Percentiles rank a stretch among this genome's conserved stretches.
Evolutionary conservation across 2,113 vertebrate genomes (phyloP).

Genomic region (Pogona vitticeps): DNA sequence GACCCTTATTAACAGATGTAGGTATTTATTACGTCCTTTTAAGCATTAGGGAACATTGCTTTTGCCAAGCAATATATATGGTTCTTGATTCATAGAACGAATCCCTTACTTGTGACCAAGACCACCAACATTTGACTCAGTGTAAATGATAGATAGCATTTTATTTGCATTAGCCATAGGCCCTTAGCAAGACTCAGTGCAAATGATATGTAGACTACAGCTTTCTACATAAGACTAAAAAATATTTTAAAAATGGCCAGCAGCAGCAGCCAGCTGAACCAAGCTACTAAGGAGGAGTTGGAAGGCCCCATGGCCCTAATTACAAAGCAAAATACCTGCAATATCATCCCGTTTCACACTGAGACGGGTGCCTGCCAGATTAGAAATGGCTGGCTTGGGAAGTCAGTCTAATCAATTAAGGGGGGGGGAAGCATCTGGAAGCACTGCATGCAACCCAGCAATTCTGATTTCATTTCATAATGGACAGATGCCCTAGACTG

Average conservation of each 20-base stretch:
- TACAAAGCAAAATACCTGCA: neutral
- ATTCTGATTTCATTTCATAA: neutral
- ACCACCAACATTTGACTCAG: neutral
- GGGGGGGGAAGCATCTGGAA: neutral
- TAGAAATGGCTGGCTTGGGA: neutral
- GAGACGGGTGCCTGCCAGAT: no score
- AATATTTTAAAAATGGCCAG: neutral
- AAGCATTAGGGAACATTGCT: neutral
- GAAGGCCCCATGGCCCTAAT: no score
- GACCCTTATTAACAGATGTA: rapidly evolving
- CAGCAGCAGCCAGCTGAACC: neutral
- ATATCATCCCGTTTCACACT: neutral
- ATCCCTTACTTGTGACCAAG: neutral
- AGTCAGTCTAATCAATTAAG: neutral
- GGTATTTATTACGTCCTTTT: constrained; percentile 13
- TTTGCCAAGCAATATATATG: constrained; percentile 23
- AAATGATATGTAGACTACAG: neutral
- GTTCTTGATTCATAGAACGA: constrained; percentile 30
- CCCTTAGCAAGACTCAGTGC: no score
- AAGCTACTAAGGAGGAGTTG: neutral
- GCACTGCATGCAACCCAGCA: neutral
- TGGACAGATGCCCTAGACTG: neutral
- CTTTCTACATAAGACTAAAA: no score
- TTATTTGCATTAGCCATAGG: no score
- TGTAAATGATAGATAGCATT: no score